phyloP scores from a whole-genome alignment of 2,797 vertebrate genomes.

The Squalus acanthias region DNA sequence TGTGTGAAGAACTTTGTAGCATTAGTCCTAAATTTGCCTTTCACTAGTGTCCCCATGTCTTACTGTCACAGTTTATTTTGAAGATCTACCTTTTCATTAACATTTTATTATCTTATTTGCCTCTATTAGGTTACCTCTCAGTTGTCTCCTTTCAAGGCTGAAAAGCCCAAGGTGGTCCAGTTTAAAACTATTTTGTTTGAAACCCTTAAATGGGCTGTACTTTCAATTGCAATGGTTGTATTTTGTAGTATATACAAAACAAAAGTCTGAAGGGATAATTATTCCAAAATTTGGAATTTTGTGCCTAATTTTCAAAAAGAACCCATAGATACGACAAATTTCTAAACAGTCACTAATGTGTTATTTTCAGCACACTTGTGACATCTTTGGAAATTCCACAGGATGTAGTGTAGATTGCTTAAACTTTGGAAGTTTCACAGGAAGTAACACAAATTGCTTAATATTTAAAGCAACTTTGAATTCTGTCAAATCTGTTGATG shows the following conservation, averaged over 20 bases:
- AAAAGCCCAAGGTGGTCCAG: not conserved
- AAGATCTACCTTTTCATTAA: constrained; percentile 4
- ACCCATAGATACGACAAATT: not conserved
- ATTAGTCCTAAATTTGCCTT: not conserved
- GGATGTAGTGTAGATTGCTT: constrained; percentile 11
- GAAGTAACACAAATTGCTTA: constrained; percentile 6
- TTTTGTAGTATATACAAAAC: not conserved
- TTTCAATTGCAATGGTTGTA: not conserved
- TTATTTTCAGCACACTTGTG: not conserved
- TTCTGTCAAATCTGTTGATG: not conserved
- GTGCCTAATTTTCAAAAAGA: not conserved
- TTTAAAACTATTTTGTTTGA: not conserved
- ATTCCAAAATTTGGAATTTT: not conserved
- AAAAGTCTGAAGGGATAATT: not conserved
- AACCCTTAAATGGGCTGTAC: not conserved
- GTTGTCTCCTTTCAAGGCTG: not conserved
- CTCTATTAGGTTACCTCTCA: not conserved
- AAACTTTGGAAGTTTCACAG: constrained; percentile 37
- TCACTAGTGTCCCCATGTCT: not conserved
- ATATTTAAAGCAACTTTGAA: constrained; percentile 26
- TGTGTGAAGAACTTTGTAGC: not conserved
- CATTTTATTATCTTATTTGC: not conserved
- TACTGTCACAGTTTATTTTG: not conserved
- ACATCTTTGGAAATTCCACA: constrained; percentile 13
- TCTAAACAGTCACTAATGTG: not conserved